Percentiles rank a stretch among this genome's conserved stretches.
Evolutionary conservation across 1,140 invertebrate species (phyloP).

Genomic region (Bradysia coprophila): DNA sequence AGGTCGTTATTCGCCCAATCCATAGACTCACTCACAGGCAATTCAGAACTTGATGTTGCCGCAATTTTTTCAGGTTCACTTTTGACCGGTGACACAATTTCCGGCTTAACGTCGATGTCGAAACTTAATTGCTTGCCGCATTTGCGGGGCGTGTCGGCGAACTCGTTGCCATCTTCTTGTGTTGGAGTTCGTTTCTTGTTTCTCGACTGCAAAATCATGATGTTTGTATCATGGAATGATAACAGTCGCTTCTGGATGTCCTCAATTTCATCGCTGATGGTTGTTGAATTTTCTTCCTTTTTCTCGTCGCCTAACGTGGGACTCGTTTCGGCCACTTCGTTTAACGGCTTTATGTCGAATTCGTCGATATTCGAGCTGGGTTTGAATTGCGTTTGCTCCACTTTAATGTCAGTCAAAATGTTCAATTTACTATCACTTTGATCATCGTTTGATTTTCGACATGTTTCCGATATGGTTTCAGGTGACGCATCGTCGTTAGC

Average conservation of each 20-base stretch:
- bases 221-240: constrained; percentile 36
- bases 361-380: no score
- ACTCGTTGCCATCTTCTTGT: neutral
- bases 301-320: no score
- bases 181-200: constrained; percentile 27
- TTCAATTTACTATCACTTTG: neutral
- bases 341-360: neutral
- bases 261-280: constrained; percentile 27
- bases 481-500: constrained; percentile 22
- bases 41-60: neutral
- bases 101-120: neutral
- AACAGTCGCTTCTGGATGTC: constrained; percentile 37
- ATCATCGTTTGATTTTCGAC: constrained; percentile 2
- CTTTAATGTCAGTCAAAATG: neutral
- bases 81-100: neutral
- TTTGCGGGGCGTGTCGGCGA: no score
- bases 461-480: constrained; percentile 20
- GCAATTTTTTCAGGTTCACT: neutral
- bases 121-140: no score
- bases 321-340: no score
- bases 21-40: no score
- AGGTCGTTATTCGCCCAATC: neutral
- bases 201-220: constrained; percentile 32
- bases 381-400: no score
- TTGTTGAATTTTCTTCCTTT: no score